These are phyloP conservation scores for Leucophora obtusa DNA, from an alignment of 2,888 invertebrate genomes.

Conservation along the genomic window DNA sequence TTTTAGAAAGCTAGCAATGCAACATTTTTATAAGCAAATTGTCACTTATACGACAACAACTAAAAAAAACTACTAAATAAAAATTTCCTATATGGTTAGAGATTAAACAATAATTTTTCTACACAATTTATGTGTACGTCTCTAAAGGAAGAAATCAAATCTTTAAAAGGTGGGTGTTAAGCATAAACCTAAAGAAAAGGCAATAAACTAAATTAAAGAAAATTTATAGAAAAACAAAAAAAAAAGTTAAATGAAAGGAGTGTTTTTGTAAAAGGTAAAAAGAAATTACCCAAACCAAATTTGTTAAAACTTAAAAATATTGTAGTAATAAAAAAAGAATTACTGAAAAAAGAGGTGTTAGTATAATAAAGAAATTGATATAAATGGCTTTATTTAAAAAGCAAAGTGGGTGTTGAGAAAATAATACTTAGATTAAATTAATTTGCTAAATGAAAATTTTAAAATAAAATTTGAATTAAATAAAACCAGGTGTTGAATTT, in stretches of 20 bases:
- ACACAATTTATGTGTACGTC: background rate
- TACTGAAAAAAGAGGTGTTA: background rate
- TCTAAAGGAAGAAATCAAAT: slow-evolving; percentile 14
- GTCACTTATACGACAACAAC: slow-evolving; percentile 6
- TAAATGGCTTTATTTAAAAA: background rate
- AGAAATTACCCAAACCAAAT: slow-evolving; percentile 26
- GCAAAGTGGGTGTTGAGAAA: background rate
- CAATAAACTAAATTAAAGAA: slow-evolving; percentile 30
- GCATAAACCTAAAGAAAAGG: background rate
- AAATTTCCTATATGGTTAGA: slow-evolving; percentile 33
- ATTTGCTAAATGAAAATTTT: background rate
- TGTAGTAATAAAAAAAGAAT: background rate
- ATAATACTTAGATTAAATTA: background rate
- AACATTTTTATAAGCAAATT: slow-evolving; percentile 27
- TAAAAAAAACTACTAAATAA: slow-evolving; percentile 7
- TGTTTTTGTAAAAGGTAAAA: slow-evolving; percentile 31
- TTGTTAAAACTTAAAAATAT: background rate
- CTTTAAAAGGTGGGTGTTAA: background rate
- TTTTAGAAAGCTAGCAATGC: slow-evolving; percentile 18
- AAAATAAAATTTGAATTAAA: background rate
- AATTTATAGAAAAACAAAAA: slow-evolving; percentile 26
- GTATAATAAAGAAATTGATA: background rate
- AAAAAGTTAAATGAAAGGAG: slow-evolving; percentile 30
- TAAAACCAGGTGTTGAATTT: background rate
- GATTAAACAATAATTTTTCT: slow-evolving; percentile 30